Conservation (phyloP, 2,888 invertebrate genomes). For the Odontocerum albicorne region DNA sequence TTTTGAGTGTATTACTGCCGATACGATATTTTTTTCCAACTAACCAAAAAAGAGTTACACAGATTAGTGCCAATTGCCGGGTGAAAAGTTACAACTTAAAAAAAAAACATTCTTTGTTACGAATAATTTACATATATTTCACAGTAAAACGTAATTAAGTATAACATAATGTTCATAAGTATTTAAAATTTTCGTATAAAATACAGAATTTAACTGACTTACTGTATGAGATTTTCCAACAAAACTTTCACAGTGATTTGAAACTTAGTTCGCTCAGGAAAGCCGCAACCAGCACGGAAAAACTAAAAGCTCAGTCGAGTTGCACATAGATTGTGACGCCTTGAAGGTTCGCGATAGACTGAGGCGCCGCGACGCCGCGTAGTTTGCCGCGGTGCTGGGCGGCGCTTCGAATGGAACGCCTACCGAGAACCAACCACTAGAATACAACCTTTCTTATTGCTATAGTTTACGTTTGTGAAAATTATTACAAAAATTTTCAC, state of each 20-base stretch:
- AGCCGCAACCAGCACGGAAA: slow-evolving; percentile 5
- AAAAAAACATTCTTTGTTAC: too few species aligned
- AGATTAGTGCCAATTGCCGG: too few species aligned
- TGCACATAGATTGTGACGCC: slow-evolving; percentile 40
- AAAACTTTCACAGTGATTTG: slow-evolving; percentile 1
- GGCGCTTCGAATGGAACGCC: slow-evolving; percentile 47
- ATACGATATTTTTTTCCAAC: too few species aligned
- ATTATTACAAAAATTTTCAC: neutral
- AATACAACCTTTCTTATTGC: slow-evolving; percentile 23
- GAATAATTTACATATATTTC: too few species aligned
- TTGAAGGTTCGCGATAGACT: slow-evolving; percentile 23
- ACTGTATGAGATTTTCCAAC: too few species aligned
- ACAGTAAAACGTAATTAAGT: too few species aligned
- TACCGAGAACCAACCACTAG: slow-evolving; percentile 41
- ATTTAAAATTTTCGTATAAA: too few species aligned
- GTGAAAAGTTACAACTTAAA: too few species aligned
- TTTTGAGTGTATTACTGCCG: too few species aligned
- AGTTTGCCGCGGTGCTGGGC: slow-evolving; percentile 44
- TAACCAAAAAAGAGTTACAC: too few species aligned
- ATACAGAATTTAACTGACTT: too few species aligned
- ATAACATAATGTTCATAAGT: too few species aligned
- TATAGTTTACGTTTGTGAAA: neutral
- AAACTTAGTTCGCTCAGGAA: neutral
- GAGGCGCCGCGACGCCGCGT: slow-evolving; percentile 40
- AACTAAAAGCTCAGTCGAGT: slow-evolving; percentile 11